Evolutionary conservation across 1,140 invertebrate genomes (phyloP).

Genomic region (Oreohelix idahoensis): DNA sequence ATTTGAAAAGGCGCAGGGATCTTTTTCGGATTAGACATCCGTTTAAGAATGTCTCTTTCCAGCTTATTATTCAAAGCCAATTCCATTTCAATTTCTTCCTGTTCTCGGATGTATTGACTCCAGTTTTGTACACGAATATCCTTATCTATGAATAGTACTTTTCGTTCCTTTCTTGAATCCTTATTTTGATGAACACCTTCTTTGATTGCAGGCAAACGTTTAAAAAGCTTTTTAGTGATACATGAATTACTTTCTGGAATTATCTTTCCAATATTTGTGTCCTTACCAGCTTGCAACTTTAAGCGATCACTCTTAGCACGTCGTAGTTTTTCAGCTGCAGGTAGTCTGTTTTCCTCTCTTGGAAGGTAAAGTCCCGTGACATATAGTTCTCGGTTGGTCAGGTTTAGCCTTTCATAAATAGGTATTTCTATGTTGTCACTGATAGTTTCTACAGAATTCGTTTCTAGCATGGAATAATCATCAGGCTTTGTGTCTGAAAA

Average conservation of each 20-base stretch:
- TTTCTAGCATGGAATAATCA: no score
- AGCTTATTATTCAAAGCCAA: neutral
- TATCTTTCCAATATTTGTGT: neutral
- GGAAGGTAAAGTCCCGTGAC: neutral
- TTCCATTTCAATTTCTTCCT: neutral
- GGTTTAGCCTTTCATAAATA: neutral
- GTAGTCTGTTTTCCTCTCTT: neutral
- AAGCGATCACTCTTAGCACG: neutral
- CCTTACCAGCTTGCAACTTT: neutral
- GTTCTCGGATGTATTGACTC: neutral
- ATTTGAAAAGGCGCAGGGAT: no score
- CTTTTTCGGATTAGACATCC: no score
- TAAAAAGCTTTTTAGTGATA: neutral
- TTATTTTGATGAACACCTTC: neutral
- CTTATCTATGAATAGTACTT: neutral
- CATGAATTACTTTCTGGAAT: neutral
- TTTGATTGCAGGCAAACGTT: neutral
- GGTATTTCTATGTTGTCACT: neutral
- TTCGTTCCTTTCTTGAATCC: neutral
- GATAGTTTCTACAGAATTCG: neutral
- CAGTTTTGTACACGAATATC: neutral
- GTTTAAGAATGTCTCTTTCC: neutral
- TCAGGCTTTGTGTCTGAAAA: no score
- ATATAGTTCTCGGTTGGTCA: neutral
- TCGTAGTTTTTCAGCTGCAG: neutral